Evolutionary conservation across 2,113 vertebrate species (phyloP), one percentile per base, ranked within the genome.

Genomic region (Micromys minutus): DNA sequence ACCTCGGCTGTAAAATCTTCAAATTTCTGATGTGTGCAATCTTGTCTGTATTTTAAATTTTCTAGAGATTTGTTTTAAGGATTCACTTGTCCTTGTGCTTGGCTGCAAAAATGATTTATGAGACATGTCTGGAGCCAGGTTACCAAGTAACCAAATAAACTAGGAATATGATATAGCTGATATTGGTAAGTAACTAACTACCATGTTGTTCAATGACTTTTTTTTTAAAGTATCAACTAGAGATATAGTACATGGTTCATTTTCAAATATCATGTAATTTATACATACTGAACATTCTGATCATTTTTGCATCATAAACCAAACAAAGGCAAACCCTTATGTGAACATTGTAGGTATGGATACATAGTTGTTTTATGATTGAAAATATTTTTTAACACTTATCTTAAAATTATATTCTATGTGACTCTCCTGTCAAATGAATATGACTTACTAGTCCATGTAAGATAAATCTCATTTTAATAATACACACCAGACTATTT

Each of bases 371-470:
- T 24, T 89, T 34, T 76, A n/a, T 59, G 42, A 87, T 47, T 87
- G 71, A 96, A 95, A 89, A 91, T 57, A 8, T 31, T n/a, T 59
- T 39, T 88, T 89, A 72, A 91, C 81, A 74, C 83, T 75, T 69
- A 71, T 69, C 57, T 95, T 89, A 90, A 89, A 91, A 84, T 80
- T 91, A 79, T 61, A 75, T 17, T 92, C 89, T 71, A 81, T 90
- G 7, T 72, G 81, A 77, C 71, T 90, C 5, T 85, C 39, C 81
- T 12, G 2, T 45, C 89, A 96, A 91, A 96, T 88, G 36, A 86
- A 36, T 88, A 69, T 93, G 55, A 95, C 31, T 85, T 93, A 93
- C 87, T 95, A 69, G 74, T 34, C 89, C 84, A 95, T 84, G 74
- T 36, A 92, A 71, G 6, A 96, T 42, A 74, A 95, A 95, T 39